Evolutionary conservation across 1,140 invertebrate genomes (phyloP), one percentile per base, ranked within the genome.

Genomic region (Trissolcus basalis): DNA sequence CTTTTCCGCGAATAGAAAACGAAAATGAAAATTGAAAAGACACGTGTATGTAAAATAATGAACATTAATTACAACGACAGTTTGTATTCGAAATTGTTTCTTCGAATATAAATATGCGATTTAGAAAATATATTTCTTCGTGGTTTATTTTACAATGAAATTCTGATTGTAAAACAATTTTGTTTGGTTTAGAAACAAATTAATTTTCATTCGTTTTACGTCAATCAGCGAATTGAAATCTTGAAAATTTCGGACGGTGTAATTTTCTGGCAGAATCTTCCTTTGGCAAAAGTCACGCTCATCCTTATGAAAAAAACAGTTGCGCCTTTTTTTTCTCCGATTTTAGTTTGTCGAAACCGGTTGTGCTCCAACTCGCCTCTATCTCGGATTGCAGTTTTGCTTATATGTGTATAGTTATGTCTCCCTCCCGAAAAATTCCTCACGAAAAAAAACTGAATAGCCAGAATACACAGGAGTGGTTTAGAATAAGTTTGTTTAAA

Each of bases 271-370:
- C 55, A 58, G 53, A 69, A 69, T 59, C 33, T 69, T 75, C 19
- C 19, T 27, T 27, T 6, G 41, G 48, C 64, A 53, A 73, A 73
- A 73, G 54, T 73, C 56, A 47, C 44, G 56, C 67, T 61, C 51
- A 59, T 54, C 65, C 53, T 76, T 76, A 27, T 27, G 19, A 6
- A 27, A 27, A 27, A 76, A 76, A 70, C 36, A 56, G 60, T 27
- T 27, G 19, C 19, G 1, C 16, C 19, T 13, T 71, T 73, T 77
- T 77, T 77, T 71, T 68, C 49, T 53, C 63, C 51, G 32, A 63
- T 77, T 60, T 77, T 70, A 70, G 74, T 68, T 64, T 58, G 74
- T 77, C 75, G 56, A 77, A 77, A 77, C 75, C 75, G 75, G 75
- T 77, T 77, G 69, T 54, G 63, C 55, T 72, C 72, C 63, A 72